Conservation (phyloP, 1,140 invertebrate genomes). For the Drosophila miranda region DNA sequence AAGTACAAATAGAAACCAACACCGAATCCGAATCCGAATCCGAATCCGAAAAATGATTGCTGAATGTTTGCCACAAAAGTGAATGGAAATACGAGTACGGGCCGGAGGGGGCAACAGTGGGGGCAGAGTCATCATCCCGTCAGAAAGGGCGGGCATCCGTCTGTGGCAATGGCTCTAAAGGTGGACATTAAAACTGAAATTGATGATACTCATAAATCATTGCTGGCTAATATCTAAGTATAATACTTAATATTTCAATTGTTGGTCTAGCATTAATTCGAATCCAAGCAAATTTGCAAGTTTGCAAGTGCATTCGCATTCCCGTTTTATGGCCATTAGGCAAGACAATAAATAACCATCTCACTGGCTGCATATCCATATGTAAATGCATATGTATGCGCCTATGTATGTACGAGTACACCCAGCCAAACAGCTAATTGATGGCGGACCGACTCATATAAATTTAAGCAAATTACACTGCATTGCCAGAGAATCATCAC, state of each 20-base stretch:
- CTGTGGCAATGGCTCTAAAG: too few relatives aligned
- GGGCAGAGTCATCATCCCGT: conserved; percentile 6
- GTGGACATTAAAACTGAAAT: conserved; percentile 35
- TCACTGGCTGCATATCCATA: conserved; percentile 1
- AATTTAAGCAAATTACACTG: conserved; percentile 35
- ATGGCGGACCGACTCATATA: conserved; percentile 43
- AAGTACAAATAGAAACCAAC: conserved; percentile 13
- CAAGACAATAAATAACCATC: conserved; percentile 28
- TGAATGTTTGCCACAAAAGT: conserved; percentile 22
- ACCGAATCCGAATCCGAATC: conserved; percentile 32
- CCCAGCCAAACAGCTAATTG: conserved; percentile 31
- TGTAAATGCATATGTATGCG: neutral
- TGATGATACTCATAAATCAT: conserved; percentile 72
- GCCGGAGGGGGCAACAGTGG: too few relatives aligned
- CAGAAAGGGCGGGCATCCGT: neutral
- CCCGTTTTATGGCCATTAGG: conserved; percentile 5
- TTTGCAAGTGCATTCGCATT: conserved; percentile 13
- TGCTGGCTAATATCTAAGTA: conserved; percentile 30
- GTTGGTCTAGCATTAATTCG: conserved; percentile 36
- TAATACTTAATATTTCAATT: conserved; percentile 44
- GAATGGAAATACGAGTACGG: conserved; percentile 16
- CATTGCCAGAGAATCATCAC: neutral
- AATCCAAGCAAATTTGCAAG: conserved; percentile 26
- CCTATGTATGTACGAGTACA: neutral
- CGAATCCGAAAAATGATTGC: conserved; percentile 29